Conservation (phyloP, 2,888 invertebrate species). For the Chymomyza amoena region DNA sequence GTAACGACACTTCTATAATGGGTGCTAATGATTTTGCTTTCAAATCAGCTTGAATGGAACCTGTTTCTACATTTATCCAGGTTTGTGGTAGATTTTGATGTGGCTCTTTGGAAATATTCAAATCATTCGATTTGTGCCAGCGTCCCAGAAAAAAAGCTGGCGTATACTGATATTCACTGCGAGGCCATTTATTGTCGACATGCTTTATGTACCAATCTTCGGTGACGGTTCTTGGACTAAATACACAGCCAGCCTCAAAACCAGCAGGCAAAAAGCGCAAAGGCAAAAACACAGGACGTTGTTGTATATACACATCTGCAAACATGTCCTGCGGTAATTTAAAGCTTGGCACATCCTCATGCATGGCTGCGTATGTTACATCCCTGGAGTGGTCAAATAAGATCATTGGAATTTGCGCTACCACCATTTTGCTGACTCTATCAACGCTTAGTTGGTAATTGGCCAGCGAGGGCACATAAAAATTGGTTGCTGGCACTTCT, state of each 20-base stretch:
- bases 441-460: background rate
- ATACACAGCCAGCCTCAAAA: conserved; percentile 31
- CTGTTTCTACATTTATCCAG: background rate
- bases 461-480: conserved; percentile 25
- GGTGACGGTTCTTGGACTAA: conserved; percentile 2
- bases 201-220: background rate
- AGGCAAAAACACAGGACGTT: conserved; percentile 17
- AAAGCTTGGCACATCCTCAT: conserved; percentile 7
- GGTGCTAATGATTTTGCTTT: background rate
- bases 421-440: background rate
- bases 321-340: conserved; percentile 7
- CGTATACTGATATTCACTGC: background rate
- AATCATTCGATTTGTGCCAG: conserved; percentile 1
- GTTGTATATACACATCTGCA: rapidly evolving
- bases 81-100: background rate
- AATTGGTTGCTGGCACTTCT: background rate
- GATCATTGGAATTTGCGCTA: conserved; percentile 13
- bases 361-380: background rate
- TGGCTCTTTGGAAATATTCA: too few relatives aligned
- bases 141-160: conserved; percentile 29
- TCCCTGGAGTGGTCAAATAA: conserved; percentile 9
- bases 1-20: too few relatives aligned
- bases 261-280: conserved; percentile 20
- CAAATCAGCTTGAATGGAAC: background rate
- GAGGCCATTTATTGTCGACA: background rate